Evolutionary conservation across 2,113 vertebrate genomes (phyloP), one percentile per base, ranked within the genome.

Genomic region (Plecotus auritus): DNA sequence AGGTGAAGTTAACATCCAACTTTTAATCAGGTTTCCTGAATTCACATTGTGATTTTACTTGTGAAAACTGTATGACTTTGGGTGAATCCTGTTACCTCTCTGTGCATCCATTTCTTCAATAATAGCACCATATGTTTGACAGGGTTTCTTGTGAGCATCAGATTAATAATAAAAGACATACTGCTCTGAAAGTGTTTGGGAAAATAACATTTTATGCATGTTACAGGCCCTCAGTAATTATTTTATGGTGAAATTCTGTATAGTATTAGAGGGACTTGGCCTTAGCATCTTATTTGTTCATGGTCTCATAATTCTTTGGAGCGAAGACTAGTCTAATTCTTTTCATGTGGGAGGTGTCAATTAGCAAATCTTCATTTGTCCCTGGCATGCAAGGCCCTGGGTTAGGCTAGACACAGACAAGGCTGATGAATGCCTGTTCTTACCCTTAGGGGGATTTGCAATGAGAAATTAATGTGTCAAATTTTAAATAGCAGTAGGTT

Each of bases 281-380:
- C 16, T 88, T 59, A 22, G 61, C 1, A 61, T 97, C 80, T 74
- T 90, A 69, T 73, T 95, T 96, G 88, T 92, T 88, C 77, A 66
- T 96, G 23, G 4, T 84, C 81, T 96, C 88, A 59, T 87, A 90
- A 88, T 88, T 96, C 88, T 90, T 84, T 83, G 78, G 61, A 67
- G 69, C 96, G 83, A 95, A 66, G 83, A 92, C 42, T 93, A 90
- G 77, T 95, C 40, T 97, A 95, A 94, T 94, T 93, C 61, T 97
- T 95, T 97, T 88, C 90, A 86, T 66, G 82, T 93, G 93, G 72
- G 45, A 95, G 74, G 70, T 80, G 73, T 96, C 51, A 90, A 23
- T 96, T 91, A 94, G 72, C 42, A 96, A 80, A 47, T 93, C 85
- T 78, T 92, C 87, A 85, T 87, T 94, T 80, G 83, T 91, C 47